Percentiles rank a stretch among this genome's conserved stretches.
These are phyloP conservation scores for Drosophila emarginata DNA, from an alignment of 2,888 invertebrate species.

Conservation along the genomic window DNA sequence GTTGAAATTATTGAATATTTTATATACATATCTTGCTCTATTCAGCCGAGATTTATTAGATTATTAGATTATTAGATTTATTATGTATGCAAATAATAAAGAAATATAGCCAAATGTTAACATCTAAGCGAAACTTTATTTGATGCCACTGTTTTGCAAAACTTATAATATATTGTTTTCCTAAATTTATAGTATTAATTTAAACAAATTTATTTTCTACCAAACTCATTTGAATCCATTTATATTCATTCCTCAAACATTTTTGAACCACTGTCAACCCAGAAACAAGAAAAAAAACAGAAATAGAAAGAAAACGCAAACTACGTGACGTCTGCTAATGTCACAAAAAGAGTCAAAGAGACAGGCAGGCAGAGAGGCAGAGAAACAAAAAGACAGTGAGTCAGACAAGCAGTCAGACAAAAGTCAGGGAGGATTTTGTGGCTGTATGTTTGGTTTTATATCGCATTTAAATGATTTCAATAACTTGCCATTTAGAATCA, in stretches of 20 bases:
- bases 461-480: slow-evolving; percentile 58
- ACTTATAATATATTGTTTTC: background rate
- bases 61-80: too few relatives aligned
- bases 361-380: background rate
- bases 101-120: background rate
- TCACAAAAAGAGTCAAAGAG: slow-evolving; percentile 3
- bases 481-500: slow-evolving; percentile 52
- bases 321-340: slow-evolving; percentile 35
- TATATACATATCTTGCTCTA: too few relatives aligned
- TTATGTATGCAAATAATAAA: too few relatives aligned
- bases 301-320: slow-evolving; percentile 12
- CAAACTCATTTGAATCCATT: background rate
- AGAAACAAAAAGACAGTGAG: slow-evolving; percentile 15
- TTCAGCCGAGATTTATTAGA: too few relatives aligned
- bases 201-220: background rate
- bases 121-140: background rate
- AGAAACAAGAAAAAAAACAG: background rate
- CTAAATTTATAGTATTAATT: background rate
- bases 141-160: background rate
- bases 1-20: too few relatives aligned
- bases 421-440: slow-evolving; percentile 34
- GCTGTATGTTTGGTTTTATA: slow-evolving; percentile 22
- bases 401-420: background rate
- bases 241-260: background rate
- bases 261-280: background rate